Conservation (phyloP, 2,113 vertebrate species). For the Callorhinus ursinus region DNA sequence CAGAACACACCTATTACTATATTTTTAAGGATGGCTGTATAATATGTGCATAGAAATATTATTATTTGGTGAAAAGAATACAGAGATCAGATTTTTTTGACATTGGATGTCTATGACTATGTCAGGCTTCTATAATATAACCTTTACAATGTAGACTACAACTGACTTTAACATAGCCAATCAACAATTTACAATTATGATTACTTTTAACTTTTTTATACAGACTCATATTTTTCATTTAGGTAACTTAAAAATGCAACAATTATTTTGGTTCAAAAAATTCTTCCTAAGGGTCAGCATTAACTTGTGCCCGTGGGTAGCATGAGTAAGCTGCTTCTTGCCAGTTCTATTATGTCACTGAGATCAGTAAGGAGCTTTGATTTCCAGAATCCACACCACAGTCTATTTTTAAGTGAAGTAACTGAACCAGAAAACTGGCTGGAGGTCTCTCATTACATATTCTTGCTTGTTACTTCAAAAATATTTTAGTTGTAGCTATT, state of each 20-base stretch:
- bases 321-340: background rate
- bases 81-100: background rate
- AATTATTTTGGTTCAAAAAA: background rate
- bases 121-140: background rate
- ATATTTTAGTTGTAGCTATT: background rate
- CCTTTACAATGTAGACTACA: background rate
- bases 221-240: background rate
- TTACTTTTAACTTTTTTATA: background rate
- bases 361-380: conserved; percentile 14
- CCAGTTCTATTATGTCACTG: background rate
- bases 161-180: background rate
- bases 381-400: background rate
- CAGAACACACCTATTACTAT: background rate
- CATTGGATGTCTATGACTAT: background rate
- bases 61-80: conserved; percentile 3
- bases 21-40: background rate
- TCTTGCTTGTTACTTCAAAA: conserved; percentile 37
- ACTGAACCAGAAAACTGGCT: conserved; percentile 47
- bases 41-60: background rate
- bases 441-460: conserved; percentile 30
- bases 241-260: background rate
- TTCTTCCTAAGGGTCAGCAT: background rate
- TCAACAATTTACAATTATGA: background rate
- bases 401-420: conserved; percentile 35
- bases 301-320: background rate